Base-by-base conservation (phyloP, 2,113 vertebrate species). In the Elachura formosa region DNA sequence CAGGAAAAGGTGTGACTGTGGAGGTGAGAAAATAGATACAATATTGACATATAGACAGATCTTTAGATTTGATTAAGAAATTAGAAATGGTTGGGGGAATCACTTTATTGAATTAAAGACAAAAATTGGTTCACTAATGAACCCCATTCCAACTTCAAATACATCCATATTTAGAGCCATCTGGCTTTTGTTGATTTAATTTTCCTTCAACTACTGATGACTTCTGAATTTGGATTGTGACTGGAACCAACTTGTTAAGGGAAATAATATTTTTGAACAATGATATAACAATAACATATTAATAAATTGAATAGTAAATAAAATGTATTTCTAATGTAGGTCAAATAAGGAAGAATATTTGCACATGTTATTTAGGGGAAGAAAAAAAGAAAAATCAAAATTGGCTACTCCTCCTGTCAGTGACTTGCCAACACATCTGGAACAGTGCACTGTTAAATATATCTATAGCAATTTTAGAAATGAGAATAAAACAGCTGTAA, bases 71-170 rank as follows among this genome's bases (percentile, higher is more conserved):
- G 78, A 49, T 72, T 38, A 56, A 63, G 31, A 62, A 91, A 14
- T 48, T 43, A 48, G 8, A 6, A 54, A 23, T 0, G 8, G 33
- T n/a, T n/a, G 8, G 24, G 6, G 1, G 2, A 40, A 22, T 58
- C 3, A 45, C 4, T 87, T 79, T 1, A 16, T 19, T n/a, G 5
- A 51, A 62, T 46, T 67, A 16, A 33, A 73, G 19, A 22, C 8
- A n/a, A 54, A 88, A 54, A 28, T 6, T 24, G 10, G 2, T 78
- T 24, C 9, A 10, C 46, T 31, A 18, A 17, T n/a, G n/a, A 29
- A 64, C 56, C 4, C 20, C 62, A 23, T 40, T 69, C 16, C 33
- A 29, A 64, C 11, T 17, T 54, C 21, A 73, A 59, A 41, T 22
- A 21, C 1, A 10, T 29, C 22, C 10, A 31, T 66, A 25, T 49